Evolutionary conservation across 1,140 invertebrate genomes (phyloP).

Genomic region (Bombus terrestris): DNA sequence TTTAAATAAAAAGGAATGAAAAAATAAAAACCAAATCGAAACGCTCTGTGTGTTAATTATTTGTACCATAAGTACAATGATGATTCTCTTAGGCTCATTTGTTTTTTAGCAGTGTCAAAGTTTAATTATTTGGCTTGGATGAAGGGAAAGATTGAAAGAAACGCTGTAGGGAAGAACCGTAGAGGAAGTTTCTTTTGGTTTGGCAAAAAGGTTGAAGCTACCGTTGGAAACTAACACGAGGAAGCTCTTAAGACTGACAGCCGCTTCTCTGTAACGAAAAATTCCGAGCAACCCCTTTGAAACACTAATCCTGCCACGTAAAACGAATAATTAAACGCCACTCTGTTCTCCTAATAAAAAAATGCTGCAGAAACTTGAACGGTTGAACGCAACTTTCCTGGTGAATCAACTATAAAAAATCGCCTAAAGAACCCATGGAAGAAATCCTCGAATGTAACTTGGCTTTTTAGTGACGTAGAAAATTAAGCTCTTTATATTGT

Average conservation of each 20-base stretch:
- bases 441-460: neutral
- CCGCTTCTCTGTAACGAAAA: slow-evolving; percentile 6
- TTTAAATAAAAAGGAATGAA: too few relatives aligned
- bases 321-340: slow-evolving; percentile 26
- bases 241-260: slow-evolving; percentile 23
- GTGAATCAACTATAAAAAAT: neutral
- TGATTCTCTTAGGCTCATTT: too few relatives aligned
- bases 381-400: neutral
- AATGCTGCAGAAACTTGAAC: neutral
- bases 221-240: neutral
- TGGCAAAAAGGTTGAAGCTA: slow-evolving; percentile 16
- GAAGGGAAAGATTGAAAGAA: neutral
- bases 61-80: too few relatives aligned
- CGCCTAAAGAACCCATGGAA: neutral
- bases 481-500: neutral
- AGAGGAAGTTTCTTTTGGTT: slow-evolving; percentile 21
- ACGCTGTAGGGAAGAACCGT: neutral
- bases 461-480: neutral
- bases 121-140: neutral
- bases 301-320: neutral
- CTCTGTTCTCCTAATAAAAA: neutral
- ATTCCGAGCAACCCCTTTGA: slow-evolving; percentile 32
- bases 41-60: too few relatives aligned
- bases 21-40: neutral
- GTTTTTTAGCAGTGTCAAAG: neutral